Evolutionary conservation across 2,888 invertebrate genomes (phyloP).

Genomic region (Drosophila silvestris): DNA sequence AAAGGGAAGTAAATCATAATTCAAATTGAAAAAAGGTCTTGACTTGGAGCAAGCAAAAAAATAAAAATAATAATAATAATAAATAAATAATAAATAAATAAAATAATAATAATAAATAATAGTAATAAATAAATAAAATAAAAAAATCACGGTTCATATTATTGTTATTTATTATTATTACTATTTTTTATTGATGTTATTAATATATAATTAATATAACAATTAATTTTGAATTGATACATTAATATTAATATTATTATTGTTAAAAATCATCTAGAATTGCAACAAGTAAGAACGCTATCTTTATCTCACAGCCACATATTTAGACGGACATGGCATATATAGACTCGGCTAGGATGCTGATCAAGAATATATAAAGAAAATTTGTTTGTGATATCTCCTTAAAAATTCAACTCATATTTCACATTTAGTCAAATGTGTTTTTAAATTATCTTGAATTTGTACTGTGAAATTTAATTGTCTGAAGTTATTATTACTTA

Average conservation of each 20-base stretch:
- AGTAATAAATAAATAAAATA: not conserved
- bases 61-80: too few relatives aligned
- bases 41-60: not conserved
- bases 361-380: not conserved
- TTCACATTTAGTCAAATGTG: not conserved
- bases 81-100: too few relatives aligned
- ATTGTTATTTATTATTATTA: too few relatives aligned
- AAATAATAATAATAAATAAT: too few relatives aligned
- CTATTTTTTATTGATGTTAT: not conserved
- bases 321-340: too few relatives aligned
- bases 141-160: too few relatives aligned
- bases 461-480: not conserved
- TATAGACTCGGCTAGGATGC: not conserved
- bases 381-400: not conserved
- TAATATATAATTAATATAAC: not conserved
- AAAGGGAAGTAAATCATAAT: not conserved
- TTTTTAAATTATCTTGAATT: not conserved
- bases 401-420: not conserved
- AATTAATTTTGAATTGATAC: not conserved
- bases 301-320: not conserved
- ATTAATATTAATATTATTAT: too few relatives aligned
- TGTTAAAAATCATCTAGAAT: not conserved
- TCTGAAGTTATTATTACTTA: not conserved
- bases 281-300: accelerated
- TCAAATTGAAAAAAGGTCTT: not conserved